A percentile compares a stretch with the other conserved stretches of the same genome.
Evolutionary conservation across 2,888 invertebrate species (phyloP).

Genomic region (Liposcelis brunnea): DNA sequence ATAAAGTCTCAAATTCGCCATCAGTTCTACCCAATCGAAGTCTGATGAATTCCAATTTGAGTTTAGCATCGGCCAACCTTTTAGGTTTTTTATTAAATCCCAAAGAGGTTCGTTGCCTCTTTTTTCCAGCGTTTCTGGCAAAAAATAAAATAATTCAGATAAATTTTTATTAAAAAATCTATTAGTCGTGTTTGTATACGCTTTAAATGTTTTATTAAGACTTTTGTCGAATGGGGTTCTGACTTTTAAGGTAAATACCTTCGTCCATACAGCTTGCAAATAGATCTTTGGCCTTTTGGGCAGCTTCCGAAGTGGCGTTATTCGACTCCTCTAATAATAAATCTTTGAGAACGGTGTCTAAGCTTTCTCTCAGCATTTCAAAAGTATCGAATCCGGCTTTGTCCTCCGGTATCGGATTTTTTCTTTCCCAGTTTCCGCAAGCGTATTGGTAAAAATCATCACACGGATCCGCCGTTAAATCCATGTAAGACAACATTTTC

Average conservation of each 20-base stretch:
- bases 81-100: conserved; percentile 48
- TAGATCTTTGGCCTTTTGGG: conserved; percentile 62
- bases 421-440: conserved; percentile 69
- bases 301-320: conserved; percentile 34
- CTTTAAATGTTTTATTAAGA: not conserved
- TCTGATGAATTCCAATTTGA: conserved; percentile 41
- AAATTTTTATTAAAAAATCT: too few relatives aligned
- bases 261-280: conserved; percentile 79
- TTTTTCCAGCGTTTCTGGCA: conserved; percentile 38
- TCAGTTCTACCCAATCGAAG: conserved; percentile 55
- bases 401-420: conserved; percentile 76
- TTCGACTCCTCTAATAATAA: conserved; percentile 35
- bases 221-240: not conserved
- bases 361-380: conserved; percentile 69
- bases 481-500: conserved; percentile 64
- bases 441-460: conserved; percentile 71
- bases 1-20: conserved; percentile 55
- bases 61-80: conserved; percentile 76
- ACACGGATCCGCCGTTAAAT: conserved; percentile 52
- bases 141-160: not conserved
- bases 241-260: conserved; percentile 16
- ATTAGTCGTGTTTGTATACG: not conserved
- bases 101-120: conserved; percentile 55
- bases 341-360: conserved; percentile 49
- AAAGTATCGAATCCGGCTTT: conserved; percentile 80